Evolutionary conservation across 2,113 vertebrate genomes (phyloP).

Genomic region (Copsychus sechellarum): DNA sequence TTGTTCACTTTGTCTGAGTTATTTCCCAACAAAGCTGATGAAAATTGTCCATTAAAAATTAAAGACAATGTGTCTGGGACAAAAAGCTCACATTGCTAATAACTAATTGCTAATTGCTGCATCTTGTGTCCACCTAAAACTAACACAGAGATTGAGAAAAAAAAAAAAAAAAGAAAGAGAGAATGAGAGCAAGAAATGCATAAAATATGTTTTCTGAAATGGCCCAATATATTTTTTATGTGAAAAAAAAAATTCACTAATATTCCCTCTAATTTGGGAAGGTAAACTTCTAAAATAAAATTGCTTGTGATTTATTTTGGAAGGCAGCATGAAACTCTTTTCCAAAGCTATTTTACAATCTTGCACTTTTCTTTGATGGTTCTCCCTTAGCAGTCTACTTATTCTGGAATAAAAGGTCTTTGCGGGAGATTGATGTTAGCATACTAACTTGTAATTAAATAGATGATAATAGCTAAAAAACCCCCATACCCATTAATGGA

Average conservation of each 20-base stretch:
- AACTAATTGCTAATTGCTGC: neutral
- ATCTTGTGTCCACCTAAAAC: neutral
- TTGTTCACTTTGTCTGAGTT: neutral
- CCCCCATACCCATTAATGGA: neutral
- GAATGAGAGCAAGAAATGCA: neutral
- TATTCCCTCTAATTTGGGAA: neutral
- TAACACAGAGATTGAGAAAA: accelerated
- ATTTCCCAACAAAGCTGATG: neutral
- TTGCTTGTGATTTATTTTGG: neutral
- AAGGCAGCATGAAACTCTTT: neutral
- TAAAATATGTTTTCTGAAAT: neutral
- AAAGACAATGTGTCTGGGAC: neutral
- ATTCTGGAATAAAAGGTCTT: neutral
- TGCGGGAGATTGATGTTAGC: accelerated
- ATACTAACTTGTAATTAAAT: neutral
- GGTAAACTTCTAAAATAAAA: neutral
- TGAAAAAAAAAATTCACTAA: neutral
- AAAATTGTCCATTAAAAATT: neutral
- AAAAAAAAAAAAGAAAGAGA: neutral
- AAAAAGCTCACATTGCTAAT: neutral
- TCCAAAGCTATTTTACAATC: neutral
- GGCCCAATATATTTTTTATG: neutral
- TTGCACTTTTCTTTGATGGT: neutral
- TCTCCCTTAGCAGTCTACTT: neutral
- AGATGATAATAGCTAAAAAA: neutral